Evolutionary conservation across 2,113 vertebrate species (phyloP), one percentile per base, ranked within the genome.

Genomic region (Callopanchax toddi): DNA sequence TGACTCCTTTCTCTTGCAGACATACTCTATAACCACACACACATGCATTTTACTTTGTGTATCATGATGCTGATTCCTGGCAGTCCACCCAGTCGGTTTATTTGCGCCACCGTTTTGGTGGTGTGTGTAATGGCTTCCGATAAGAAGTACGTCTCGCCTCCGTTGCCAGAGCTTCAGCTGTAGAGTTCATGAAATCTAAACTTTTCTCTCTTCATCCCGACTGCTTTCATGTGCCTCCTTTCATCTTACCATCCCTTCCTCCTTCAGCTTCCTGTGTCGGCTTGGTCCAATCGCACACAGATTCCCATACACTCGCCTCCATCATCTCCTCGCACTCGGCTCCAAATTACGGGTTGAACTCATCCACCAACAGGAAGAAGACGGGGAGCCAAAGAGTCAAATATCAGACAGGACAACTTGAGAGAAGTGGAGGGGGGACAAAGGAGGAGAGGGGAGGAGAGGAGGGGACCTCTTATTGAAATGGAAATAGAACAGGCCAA

Each of bases 401-500:
- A 86, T 83, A 87, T 87, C 78, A 85, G 81, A 86, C 66, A 64
- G 78, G 80, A 77, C 73, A 58, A 68, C 69, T 79, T 72, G 79
- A 78, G 79, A 82, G 82, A 76, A 81, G 84, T 59, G 59, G 68
- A 67, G 73, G 63, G 45, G 76, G 70, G 75, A 67, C n/a, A 81
- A 80, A 68, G 57, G 51, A 61, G 64, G 63, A 54, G 71, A 17
- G 61, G 70, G 37, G 64, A 74, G 60, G 53, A 62, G 77, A 62
- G 84, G 81, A 85, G 74, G 79, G 78, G 76, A 79, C 58, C 64
- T 78, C 81, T 81, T 86, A 88, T 91, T 91, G 87, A 91, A 91
- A 90, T 91, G 89, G 88, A 91, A 91, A 90, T 91, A 66, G 81
- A 79, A 81, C 82, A 76, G 78, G 81, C 85, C 88, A 91, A 91